These are phyloP conservation scores for Oscheius sp. DNA, from an alignment of 1,140 invertebrate species.

Conservation along the genomic window DNA sequence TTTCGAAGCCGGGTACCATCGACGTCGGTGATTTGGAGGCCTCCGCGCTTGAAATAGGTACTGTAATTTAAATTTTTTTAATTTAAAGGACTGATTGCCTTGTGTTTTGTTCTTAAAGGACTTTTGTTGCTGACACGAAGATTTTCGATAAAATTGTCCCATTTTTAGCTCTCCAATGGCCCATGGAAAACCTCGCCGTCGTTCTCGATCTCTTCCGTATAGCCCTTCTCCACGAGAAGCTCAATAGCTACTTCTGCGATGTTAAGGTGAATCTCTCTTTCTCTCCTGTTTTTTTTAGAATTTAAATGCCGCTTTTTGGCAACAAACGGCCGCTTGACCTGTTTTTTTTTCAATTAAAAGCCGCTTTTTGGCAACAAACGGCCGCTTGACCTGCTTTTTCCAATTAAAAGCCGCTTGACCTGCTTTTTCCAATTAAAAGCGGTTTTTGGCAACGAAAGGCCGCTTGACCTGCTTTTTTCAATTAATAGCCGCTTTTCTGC, in stretches of 20 bases:
- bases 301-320: neutral
- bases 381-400: no score
- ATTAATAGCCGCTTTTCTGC: no score
- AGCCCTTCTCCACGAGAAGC: slow-evolving; percentile 41
- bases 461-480: no score
- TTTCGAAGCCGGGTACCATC: slow-evolving; percentile 16
- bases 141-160: no score
- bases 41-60: slow-evolving; percentile 4
- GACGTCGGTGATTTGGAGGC: slow-evolving; percentile 7
- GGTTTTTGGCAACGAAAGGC: no score
- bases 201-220: slow-evolving; percentile 51
- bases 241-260: slow-evolving; percentile 50
- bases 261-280: neutral
- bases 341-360: no score
- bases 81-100: slow-evolving; percentile 38
- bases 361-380: no score
- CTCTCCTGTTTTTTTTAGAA: neutral
- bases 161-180: slow-evolving; percentile 45
- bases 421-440: no score
- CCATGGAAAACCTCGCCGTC: slow-evolving; percentile 40
- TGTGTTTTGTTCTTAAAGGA: no score
- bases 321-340: no score
- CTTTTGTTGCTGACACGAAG: no score
- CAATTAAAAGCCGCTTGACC: no score
- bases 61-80: slow-evolving; percentile 28